Base-by-base conservation (phyloP, 2,113 vertebrate species). In the Speoplatyrhinus poulsoni region DNA sequence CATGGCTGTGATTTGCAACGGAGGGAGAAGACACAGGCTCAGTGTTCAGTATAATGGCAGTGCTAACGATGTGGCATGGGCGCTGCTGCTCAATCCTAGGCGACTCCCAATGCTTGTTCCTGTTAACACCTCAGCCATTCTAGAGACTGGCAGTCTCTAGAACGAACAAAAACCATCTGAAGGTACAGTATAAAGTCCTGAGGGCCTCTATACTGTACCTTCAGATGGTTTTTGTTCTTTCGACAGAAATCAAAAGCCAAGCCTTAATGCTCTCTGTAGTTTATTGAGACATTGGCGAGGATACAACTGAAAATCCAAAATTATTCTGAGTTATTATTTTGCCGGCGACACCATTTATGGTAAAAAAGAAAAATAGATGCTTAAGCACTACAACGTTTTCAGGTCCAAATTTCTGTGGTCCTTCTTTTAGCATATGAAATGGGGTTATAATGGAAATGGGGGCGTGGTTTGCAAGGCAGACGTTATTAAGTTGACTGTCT, bases 81-180 rank as follows among this genome's bases (percentile, higher is more conserved):
- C 68, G 6, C 10, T 65, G 75, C 75, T 55, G 16, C 81, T 78
- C 55, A 85, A 74, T 82, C 72, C 73, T 77, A 82, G 78, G 82
- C 48, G 62, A 87, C 75, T 81, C 74, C 77, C 70, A 72, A 47
- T 77, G 74, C 78, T 79, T 83, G 53, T 84, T 90, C 76, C 83
- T 88, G 87, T 90, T 90, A 90, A 89, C 83, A 70, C 65, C 50
- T 73, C 72, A 76, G 73, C 65, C 77, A 82, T 83, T 83, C 85
- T 86, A 47, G 82, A 80, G 63, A 82, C 65, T 69, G 71, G 64
- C 58, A 70, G 9, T 16, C 12, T n/a, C n/a, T n/a, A n/a, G 48
- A 10, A n/a, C 54, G 46, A 19, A 67, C 50, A 47, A 26, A 47
- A 17, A 54, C n/a, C 10, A 53, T 26, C 54, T 46, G 33, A 16